Base-by-base conservation (phyloP, 2,888 invertebrate species). In the Scelioninae gen. 2 region DNA sequence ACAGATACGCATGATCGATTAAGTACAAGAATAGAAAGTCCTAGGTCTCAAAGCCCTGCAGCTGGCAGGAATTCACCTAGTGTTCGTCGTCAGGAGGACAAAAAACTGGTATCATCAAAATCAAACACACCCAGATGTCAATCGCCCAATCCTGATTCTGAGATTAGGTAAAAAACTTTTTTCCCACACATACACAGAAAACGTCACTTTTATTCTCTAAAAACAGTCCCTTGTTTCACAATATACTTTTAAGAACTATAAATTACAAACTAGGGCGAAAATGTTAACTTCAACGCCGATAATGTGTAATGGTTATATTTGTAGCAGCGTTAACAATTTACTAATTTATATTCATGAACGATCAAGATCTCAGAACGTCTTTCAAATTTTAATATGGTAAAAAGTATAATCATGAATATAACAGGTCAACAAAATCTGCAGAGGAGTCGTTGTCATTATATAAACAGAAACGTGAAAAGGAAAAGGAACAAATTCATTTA, bases 401-500 rank as follows among this genome's bases (percentile, higher is more conserved):
- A n/a, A n/a, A n/a, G n/a, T n/a, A n/a, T n/a, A n/a, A n/a, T n/a
- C n/a, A 18, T 33, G 0, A 46, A 48, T 19, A 57, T 35, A 16
- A 31, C 16, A 74, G 77, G 0, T 85, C 87, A 73, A 80, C 85
- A 10, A 89, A 88, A 83, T 79, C 83, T 1, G 89, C 87, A 71
- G 90, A 91, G 71, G 89, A 87, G 46, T 89, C 91, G 0, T 83
- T 88, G 39, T 87, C 87, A 41, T 89, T 92, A 77, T 96, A 92
- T 80, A 87, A 89, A 52, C 92, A 90, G 79, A 94, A 94, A 82
- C 90, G 96, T 77, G 92, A 93, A 0, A 89, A 90, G n/a, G 90
- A 90, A 11, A 97, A 97, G 82, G 93, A 94, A 33, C 92, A 95
- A 82, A 89, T 98, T 69, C 96, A 97, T 83, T 91, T 98, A 88